These are phyloP conservation scores for Calonectris borealis DNA, from an alignment of 2,113 vertebrate genomes.

Conservation along the genomic window DNA sequence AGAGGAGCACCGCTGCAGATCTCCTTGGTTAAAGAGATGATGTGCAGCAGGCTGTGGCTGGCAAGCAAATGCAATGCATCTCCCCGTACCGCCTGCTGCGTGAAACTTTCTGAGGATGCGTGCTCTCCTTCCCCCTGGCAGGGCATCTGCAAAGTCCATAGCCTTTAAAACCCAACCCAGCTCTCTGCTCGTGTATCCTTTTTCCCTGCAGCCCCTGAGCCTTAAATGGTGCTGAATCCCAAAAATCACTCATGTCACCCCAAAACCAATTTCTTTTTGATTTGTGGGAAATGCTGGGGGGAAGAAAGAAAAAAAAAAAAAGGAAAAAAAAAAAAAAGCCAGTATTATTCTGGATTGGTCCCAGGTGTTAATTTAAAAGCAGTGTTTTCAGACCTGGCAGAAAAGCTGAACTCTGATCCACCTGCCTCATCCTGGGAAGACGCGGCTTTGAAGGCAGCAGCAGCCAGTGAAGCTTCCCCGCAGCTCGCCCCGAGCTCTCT, in stretches of 20 bases:
- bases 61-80: not conserved
- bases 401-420: not conserved
- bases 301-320: no score
- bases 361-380: not conserved
- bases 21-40: not conserved
- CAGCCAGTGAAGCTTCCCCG: not conserved
- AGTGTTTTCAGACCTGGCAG: not conserved
- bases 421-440: not conserved
- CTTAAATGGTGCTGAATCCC: not conserved
- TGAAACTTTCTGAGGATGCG: not conserved
- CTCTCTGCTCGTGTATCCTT: not conserved
- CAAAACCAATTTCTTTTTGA: not conserved
- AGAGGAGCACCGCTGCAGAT: fast-evolving
- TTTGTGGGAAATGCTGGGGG: not conserved
- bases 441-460: not conserved
- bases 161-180: not conserved
- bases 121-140: not conserved
- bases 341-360: not conserved
- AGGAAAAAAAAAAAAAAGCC: fast-evolving
- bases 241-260: not conserved
- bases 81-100: fast-evolving
- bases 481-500: not conserved
- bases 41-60: not conserved
- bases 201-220: not conserved
- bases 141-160: not conserved